A percentile compares a stretch with the other conserved stretches of the same genome.
These are phyloP conservation scores for Minunthozetes semirufus DNA, from an alignment of 2,888 invertebrate species.

Conservation along the genomic window DNA sequence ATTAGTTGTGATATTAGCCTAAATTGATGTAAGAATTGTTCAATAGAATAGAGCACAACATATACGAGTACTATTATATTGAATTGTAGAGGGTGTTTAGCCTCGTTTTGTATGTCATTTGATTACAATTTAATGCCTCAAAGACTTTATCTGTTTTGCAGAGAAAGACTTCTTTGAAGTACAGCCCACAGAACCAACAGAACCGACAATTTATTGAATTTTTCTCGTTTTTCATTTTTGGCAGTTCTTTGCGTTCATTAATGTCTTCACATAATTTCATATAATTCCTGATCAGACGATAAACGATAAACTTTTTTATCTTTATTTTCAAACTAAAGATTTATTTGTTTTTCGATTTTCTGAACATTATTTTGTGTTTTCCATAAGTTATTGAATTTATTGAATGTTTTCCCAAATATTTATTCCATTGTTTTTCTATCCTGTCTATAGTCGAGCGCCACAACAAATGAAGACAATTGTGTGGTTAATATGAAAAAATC, in stretches of 20 bases:
- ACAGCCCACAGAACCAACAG: neutral
- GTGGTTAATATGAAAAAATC: constrained; percentile 20
- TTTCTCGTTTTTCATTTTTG: neutral
- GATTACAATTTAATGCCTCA: constrained; percentile 21
- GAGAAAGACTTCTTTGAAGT: neutral
- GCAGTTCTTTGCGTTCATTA: too few relatives aligned
- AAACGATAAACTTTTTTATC: neutral
- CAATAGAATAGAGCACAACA: neutral
- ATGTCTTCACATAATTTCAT: neutral
- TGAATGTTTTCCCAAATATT: neutral
- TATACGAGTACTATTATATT: neutral
- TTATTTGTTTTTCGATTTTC: neutral
- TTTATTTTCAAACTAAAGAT: neutral
- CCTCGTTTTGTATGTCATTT: constrained; percentile 24
- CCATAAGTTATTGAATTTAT: neutral
- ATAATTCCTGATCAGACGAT: constrained; percentile 8
- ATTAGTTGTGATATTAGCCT: constrained; percentile 7
- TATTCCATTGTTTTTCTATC: neutral
- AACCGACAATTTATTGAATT: neutral
- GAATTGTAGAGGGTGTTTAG: neutral
- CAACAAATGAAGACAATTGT: constrained; percentile 19
- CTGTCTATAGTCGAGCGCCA: neutral
- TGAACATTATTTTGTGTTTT: neutral
- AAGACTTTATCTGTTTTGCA: neutral
- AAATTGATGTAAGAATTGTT: constrained; percentile 21